Base-by-base conservation (phyloP, 2,113 vertebrate genomes). In the Tetrax tetrax region DNA sequence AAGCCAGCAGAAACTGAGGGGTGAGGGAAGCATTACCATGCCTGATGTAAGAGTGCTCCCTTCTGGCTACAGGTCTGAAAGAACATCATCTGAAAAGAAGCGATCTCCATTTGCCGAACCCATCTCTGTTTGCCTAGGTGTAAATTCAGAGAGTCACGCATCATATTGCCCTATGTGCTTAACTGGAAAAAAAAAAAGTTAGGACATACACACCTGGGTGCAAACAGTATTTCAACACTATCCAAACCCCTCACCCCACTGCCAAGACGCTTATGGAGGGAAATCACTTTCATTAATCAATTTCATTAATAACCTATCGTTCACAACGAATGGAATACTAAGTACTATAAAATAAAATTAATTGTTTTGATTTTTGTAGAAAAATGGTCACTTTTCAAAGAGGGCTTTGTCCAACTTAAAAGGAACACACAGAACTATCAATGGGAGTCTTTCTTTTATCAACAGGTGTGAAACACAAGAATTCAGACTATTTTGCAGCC, bases 81-180 rank as follows among this genome's bases (percentile, higher is more conserved):
- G 43, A 81, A 25, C 56, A 37, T 65, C 57, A 53, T 20, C 45
- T 80, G 28, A 29, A 71, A 57, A 25, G 43, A 21, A 37, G 29
- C 0, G 0, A 35, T 69, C 10, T 24, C 47, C 1, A 0, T 33
- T 71, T 78, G n/a, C 14, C 5, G 27, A 38, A 15, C 22, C 4
- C 14, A 16, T 43, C 41, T 43, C 41, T 43, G 41, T 43, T 43
- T 43, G 41, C 41, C 41, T 43, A 43, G 41, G 41, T 43, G 3
- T 41, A 61, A 74, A 72, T 5, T 38, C 41, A 77, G 31, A 51
- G 72, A 80, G 31, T 47, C 29, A 21, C 7, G 25, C 13, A 19
- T 35, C 31, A 7, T 25, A 29, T 22, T 63, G n/a, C 24, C 31
- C 14, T 41, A 7, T 14, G 38, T 11, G 21, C 12, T 87, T n/a